Percentiles rank a stretch among this genome's conserved stretches.
Conservation (phyloP, 2,113 vertebrate genomes). For the Oreochromis spilurus region DNA sequence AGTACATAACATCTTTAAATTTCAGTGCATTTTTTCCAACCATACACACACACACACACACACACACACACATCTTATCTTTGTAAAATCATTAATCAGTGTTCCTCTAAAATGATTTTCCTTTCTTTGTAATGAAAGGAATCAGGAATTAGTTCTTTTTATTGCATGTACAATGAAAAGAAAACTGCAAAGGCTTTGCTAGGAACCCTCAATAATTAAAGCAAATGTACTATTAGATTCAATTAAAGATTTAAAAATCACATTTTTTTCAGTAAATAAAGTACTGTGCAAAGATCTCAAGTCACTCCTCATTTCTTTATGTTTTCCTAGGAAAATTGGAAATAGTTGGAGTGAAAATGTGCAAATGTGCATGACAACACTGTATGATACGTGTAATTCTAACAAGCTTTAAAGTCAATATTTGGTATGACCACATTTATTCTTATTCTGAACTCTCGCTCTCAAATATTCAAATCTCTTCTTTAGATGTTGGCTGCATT, state of each 20-base stretch:
- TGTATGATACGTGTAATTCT: not conserved
- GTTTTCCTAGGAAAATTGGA: not conserved
- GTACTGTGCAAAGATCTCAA: not conserved
- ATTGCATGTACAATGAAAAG: not conserved
- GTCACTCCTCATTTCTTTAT: not conserved
- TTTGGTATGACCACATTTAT: not conserved
- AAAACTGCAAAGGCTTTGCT: not conserved
- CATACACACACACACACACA: not conserved
- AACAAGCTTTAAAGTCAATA: not conserved
- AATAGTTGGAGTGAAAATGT: not conserved
- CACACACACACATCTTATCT: not conserved
- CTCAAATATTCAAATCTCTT: not conserved
- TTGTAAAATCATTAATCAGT: not conserved
- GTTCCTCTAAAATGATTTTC: not conserved
- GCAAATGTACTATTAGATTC: not conserved
- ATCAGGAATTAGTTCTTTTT: not conserved
- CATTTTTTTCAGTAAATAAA: not conserved
- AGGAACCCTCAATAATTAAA: not conserved
- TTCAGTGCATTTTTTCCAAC: not conserved
- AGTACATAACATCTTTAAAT: not conserved
- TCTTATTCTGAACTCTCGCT: not conserved
- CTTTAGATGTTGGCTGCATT: not conserved
- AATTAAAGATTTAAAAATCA: not conserved
- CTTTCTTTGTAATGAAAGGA: not conserved
- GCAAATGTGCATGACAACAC: not conserved